These are phyloP conservation scores for Manduca sexta DNA, from an alignment of 1,140 invertebrate species.

Conservation along the genomic window DNA sequence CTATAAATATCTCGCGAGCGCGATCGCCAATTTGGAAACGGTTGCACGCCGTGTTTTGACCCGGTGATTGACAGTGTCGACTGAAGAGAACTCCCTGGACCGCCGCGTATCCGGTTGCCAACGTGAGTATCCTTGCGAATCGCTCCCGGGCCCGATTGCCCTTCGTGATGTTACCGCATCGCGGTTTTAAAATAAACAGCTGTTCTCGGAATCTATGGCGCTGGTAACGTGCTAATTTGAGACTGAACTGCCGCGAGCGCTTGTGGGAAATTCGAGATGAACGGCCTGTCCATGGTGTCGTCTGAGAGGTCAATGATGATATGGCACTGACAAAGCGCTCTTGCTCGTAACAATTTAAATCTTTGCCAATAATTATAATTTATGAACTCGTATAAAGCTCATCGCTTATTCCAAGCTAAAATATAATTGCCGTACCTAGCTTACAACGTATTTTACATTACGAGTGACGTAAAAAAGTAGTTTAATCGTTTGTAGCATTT, in stretches of 20 bases:
- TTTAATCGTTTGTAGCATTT: too few species aligned
- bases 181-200: slow-evolving; percentile 67
- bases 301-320: not conserved
- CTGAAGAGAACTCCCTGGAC: slow-evolving; percentile 52
- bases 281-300: not conserved
- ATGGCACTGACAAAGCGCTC: not conserved
- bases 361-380: too few species aligned
- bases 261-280: slow-evolving; percentile 44
- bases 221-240: slow-evolving; percentile 60
- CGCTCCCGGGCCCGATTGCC: slow-evolving; percentile 19
- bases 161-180: slow-evolving; percentile 43
- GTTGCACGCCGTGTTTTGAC: slow-evolving; percentile 65
- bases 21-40: slow-evolving; percentile 69
- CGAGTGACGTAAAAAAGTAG: too few species aligned
- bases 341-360: too few species aligned
- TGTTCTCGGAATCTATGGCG: slow-evolving; percentile 58
- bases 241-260: slow-evolving; percentile 30
- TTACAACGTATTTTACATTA: too few species aligned
- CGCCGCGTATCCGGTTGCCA: slow-evolving; percentile 29
- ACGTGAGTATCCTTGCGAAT: slow-evolving; percentile 51
- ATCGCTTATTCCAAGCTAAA: too few species aligned
- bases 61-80: slow-evolving; percentile 71
- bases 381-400: too few species aligned
- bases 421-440: too few species aligned
- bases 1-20: slow-evolving; percentile 69